A percentile compares a stretch with the other conserved stretches of the same genome.
phyloP scores from a whole-genome alignment of 2,113 vertebrate species.

The Pampusana beccarii region DNA sequence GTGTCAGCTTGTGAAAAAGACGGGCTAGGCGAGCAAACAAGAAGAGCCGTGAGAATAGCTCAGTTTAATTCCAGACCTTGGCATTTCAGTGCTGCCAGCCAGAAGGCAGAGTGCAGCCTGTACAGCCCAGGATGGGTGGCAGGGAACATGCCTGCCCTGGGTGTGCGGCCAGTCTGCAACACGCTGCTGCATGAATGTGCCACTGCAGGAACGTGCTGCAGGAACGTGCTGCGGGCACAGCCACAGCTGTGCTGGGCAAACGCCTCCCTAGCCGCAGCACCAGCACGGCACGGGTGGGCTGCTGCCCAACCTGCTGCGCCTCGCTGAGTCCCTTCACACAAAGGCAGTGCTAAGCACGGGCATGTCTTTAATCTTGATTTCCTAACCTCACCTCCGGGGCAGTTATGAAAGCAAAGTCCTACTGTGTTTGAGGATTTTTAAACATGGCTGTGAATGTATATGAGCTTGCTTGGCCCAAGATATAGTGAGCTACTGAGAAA shows the following conservation, averaged over 20 bases:
- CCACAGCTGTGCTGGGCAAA: rapidly evolving
- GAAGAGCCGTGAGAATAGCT: not conserved
- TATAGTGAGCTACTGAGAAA: slow-evolving; percentile 21
- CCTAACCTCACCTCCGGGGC: not conserved
- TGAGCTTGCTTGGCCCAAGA: slow-evolving; percentile 15
- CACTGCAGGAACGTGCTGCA: rapidly evolving
- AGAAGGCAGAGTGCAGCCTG: not conserved
- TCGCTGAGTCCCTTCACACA: rapidly evolving
- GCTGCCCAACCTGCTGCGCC: not conserved
- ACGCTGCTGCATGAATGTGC: not conserved
- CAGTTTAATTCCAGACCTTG: not conserved
- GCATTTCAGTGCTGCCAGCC: not conserved
- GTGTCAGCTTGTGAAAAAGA: not conserved
- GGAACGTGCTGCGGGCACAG: rapidly evolving
- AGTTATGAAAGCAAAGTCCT: not conserved
- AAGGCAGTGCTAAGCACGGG: not conserved
- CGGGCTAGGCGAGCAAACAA: not conserved
- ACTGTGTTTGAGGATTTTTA: not conserved
- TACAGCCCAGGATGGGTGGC: not conserved
- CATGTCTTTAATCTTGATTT: not conserved
- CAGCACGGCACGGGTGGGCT: rapidly evolving
- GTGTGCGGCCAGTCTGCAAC: not conserved
- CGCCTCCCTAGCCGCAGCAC: rapidly evolving
- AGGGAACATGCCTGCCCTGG: rapidly evolving
- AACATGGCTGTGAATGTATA: not conserved